Evolutionary conservation across 2,113 vertebrate species (phyloP).

Genomic region (Cryptomyrus ogoouensis): DNA sequence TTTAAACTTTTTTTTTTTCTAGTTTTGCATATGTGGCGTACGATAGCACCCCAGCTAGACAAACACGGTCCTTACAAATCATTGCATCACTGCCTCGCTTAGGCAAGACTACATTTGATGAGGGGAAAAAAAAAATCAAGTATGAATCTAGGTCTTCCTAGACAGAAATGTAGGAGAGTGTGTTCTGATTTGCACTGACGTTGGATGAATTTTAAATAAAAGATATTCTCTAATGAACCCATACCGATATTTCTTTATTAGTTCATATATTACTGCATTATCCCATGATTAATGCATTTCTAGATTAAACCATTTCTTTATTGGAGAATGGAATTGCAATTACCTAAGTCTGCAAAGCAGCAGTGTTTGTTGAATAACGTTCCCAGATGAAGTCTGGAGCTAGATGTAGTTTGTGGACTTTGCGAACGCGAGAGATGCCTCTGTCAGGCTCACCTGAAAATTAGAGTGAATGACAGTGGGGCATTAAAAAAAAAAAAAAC

Average conservation of each 20-base stretch:
- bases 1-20: neutral
- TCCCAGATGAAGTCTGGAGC: neutral
- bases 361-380: neutral
- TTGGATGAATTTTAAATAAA: neutral
- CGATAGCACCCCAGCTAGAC: neutral
- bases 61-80: neutral
- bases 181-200: neutral
- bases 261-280: neutral
- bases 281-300: neutral
- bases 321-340: neutral
- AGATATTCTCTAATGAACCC: neutral
- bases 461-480: neutral
- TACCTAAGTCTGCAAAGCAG: neutral
- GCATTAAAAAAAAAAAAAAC: neutral
- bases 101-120: neutral
- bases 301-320: neutral
- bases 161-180: neutral
- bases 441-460: neutral
- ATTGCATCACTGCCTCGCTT: constrained; percentile 17
- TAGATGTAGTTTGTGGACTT: neutral
- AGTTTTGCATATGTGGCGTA: neutral
- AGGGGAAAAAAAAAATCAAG: neutral
- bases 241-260: neutral
- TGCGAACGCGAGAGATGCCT: neutral
- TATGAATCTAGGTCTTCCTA: constrained; percentile 15